Evolutionary conservation across 2,888 invertebrate species (phyloP), one percentile per base, ranked within the genome.

Genomic region (Sminthurides aquaticus): DNA sequence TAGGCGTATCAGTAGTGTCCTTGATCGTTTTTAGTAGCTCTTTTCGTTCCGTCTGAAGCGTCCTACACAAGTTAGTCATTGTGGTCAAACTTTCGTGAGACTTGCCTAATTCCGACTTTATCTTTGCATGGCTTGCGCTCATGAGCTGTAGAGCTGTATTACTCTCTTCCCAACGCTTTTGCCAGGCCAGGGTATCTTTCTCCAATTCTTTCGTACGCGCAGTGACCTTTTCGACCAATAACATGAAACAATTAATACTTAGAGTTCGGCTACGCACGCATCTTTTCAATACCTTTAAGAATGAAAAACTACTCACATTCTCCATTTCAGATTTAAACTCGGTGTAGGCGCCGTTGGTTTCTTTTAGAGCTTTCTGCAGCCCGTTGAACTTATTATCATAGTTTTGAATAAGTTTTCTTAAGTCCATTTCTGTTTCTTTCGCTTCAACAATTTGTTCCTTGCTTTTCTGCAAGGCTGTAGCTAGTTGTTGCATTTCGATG

Each of bases 301-400:
- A 18, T 11, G 8, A 8, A 8, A 18, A 34, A 61, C 49, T 27
- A 54, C 58, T 60, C 49, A 74, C 73, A 62, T 71, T 71, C 15
- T 62, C 61, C 74, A 75, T 75, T 62, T 75, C 74, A 3, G 54
- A 55, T 52, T 69, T 70, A 49, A 75, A 75, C 27, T 70, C 69
- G 49, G 67, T 70, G 65, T 75, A 75, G 18, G 72, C 68, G 22
- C 67, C 65, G 62, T 73, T 75, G 8, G 74, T 75, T 11, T 73
- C 73, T 52, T 70, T 69, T 8, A 75, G 57, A 5, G 74, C 71
- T 55, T 60, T 71, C 49, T 73, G 74, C 1, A 75, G 67, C 8
- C 72, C 71, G 43, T 67, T 71, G 62, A 75, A 75, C 57, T 73
- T 75, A 3, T 70, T 68, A 57, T 75, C 74, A 60, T 75, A 75